Evolutionary conservation across 2,888 invertebrate species (phyloP).

Genomic region (Microplitis manilae): DNA sequence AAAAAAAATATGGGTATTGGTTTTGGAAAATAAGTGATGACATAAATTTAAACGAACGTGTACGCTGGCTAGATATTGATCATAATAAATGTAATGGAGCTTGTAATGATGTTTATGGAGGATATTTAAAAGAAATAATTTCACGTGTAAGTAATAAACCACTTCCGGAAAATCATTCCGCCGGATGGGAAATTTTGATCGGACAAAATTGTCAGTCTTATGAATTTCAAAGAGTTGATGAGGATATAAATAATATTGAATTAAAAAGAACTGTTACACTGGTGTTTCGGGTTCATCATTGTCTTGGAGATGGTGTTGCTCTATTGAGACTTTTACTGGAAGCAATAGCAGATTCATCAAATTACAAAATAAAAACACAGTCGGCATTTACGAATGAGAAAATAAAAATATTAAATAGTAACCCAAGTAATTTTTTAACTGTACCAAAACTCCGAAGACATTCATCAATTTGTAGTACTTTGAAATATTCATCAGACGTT

Average conservation of each 20-base stretch:
- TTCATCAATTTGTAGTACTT: constrained; percentile 22
- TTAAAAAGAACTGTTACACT: constrained; percentile 67
- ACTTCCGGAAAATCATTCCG: constrained; percentile 72
- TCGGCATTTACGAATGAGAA: background rate
- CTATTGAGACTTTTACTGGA: constrained; percentile 73
- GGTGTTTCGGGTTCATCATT: constrained; percentile 75
- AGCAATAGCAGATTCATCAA: constrained; percentile 69
- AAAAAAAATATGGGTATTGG: constrained; percentile 73
- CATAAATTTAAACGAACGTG: constrained; percentile 71
- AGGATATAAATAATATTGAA: constrained; percentile 36
- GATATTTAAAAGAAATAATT: constrained; percentile 69
- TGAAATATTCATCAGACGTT: constrained; percentile 27
- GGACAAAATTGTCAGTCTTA: constrained; percentile 56
- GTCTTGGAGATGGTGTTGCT: constrained; percentile 74
- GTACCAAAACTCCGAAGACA: constrained; percentile 41
- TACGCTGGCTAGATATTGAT: constrained; percentile 71
- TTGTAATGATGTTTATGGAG: constrained; percentile 57
- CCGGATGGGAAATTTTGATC: constrained; percentile 74
- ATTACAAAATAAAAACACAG: constrained; percentile 12
- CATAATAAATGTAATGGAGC: constrained; percentile 55
- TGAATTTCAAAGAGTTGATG: constrained; percentile 49
- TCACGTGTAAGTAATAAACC: constrained; percentile 69
- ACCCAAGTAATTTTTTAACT: background rate
- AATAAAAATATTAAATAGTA: background rate
- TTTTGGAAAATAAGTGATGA: constrained; percentile 72